phyloP scores from a whole-genome alignment of 1,140 invertebrate species.

The Bilobella aurantiaca region DNA sequence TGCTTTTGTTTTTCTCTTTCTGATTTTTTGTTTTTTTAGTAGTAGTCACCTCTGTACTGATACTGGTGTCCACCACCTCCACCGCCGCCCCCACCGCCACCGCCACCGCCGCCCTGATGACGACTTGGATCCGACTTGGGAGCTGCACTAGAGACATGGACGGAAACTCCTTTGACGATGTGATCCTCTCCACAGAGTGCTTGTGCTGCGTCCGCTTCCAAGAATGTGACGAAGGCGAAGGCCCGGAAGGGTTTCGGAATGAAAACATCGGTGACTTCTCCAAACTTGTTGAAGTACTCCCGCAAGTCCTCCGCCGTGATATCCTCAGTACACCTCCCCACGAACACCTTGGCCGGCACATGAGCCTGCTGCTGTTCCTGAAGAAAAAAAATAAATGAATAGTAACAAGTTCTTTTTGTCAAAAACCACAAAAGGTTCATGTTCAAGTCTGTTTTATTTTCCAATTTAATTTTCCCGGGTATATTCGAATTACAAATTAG shows the following conservation, averaged over 20 bases:
- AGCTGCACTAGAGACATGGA: slow-evolving; percentile 90
- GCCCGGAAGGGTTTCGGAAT: slow-evolving; percentile 90
- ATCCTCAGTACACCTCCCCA: slow-evolving; percentile 87
- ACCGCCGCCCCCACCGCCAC: too few relatives aligned
- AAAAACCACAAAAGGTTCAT: too few relatives aligned
- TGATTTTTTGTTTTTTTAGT: too few relatives aligned
- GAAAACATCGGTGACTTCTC: slow-evolving; percentile 81
- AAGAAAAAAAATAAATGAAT: slow-evolving; percentile 6
- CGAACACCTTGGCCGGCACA: slow-evolving; percentile 39
- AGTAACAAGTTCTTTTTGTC: too few relatives aligned
- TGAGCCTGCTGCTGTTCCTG: slow-evolving; percentile 35
- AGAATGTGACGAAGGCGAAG: slow-evolving; percentile 91
- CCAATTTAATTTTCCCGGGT: too few relatives aligned
- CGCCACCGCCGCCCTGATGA: too few relatives aligned
- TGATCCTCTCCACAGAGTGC: slow-evolving; percentile 92
- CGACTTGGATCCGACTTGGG: slow-evolving; percentile 61
- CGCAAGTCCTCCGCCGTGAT: slow-evolving; percentile 75
- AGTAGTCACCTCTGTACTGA: too few relatives aligned
- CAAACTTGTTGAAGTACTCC: slow-evolving; percentile 92
- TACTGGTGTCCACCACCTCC: too few relatives aligned
- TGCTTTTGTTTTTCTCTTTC: too few relatives aligned
- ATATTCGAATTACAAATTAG: too few relatives aligned
- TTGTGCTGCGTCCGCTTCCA: slow-evolving; percentile 73
- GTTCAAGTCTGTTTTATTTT: too few relatives aligned
- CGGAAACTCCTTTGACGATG: slow-evolving; percentile 76